Percentiles rank a stretch among this genome's conserved stretches.
These are phyloP conservation scores for Amorpha juglandis DNA, from an alignment of 2,888 invertebrate species.

Conservation along the genomic window DNA sequence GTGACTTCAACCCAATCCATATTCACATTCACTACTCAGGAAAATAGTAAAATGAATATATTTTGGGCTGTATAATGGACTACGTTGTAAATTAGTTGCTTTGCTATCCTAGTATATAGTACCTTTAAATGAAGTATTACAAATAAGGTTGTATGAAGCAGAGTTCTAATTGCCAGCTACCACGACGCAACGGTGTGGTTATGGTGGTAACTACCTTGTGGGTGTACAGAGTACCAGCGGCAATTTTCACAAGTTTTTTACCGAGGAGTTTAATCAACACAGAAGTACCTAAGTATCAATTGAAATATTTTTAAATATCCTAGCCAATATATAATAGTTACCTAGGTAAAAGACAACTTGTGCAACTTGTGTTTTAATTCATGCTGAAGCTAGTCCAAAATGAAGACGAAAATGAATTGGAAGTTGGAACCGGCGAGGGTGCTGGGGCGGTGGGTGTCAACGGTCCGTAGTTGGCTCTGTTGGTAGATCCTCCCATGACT, in stretches of 20 bases:
- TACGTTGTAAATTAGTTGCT: not conserved
- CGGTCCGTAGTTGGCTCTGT: constrained; percentile 33
- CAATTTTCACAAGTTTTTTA: not conserved
- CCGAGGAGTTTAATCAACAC: not conserved
- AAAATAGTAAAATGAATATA: constrained; percentile 60
- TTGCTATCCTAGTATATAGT: not conserved
- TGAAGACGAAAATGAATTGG: constrained; percentile 28
- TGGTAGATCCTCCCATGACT: constrained; percentile 39
- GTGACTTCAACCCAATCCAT: constrained; percentile 22
- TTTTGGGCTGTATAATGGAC: not conserved
- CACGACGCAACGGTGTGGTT: constrained; percentile 15
- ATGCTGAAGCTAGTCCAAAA: constrained; percentile 54
- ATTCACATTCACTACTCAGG: constrained; percentile 57
- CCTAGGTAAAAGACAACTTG: not conserved
- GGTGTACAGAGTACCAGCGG: constrained; percentile 14
- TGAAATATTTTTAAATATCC: not conserved
- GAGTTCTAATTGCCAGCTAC: constrained; percentile 21
- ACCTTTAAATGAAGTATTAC: not conserved
- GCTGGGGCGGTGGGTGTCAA: constrained; percentile 47
- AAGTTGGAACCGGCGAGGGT: constrained; percentile 51
- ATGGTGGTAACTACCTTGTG: constrained; percentile 8
- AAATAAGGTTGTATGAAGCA: not conserved
- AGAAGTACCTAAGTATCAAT: not conserved
- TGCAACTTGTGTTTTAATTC: constrained; percentile 52
- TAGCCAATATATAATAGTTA: not conserved